A percentile compares a stretch with the other conserved stretches of the same genome.
Evolutionary conservation across 2,113 vertebrate genomes (phyloP).

Genomic region (Hippopotamus amphibius): DNA sequence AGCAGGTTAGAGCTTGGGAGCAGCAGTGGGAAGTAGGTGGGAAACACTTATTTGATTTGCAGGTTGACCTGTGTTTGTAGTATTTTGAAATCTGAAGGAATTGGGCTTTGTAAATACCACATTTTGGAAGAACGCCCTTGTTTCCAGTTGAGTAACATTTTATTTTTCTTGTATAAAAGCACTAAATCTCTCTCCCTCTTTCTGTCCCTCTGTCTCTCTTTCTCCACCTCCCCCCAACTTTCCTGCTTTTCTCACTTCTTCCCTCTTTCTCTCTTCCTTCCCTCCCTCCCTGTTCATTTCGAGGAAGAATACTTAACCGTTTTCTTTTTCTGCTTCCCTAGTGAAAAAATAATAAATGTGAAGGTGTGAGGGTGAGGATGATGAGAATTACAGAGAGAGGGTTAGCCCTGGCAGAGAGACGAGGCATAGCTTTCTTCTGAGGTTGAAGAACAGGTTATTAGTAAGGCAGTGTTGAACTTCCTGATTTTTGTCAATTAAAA

Average conservation of each 20-base stretch:
- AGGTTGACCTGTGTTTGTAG: neutral
- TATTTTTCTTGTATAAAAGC: neutral
- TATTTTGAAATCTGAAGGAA: slow-evolving; percentile 38
- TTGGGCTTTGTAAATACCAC: neutral
- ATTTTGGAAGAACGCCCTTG: slow-evolving; percentile 32
- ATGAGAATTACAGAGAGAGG: neutral
- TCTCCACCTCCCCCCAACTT: neutral
- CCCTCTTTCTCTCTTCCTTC: neutral
- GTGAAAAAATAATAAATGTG: slow-evolving; percentile 52
- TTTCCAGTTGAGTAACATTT: neutral
- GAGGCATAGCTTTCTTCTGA: neutral
- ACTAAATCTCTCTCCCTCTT: neutral
- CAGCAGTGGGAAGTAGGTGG: neutral
- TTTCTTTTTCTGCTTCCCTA: neutral
- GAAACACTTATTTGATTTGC: slow-evolving; percentile 15
- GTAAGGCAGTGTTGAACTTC: neutral
- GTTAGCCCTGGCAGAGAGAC: neutral
- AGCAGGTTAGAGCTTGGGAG: neutral
- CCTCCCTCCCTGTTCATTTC: neutral
- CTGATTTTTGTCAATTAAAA: neutral
- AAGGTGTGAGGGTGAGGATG: neutral
- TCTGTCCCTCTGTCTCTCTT: no score
- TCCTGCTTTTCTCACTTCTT: neutral
- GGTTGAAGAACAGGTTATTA: no score
- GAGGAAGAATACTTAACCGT: neutral